phyloP scores from a whole-genome alignment of 2,888 invertebrate species.

The Troides oblongomaculatus region DNA sequence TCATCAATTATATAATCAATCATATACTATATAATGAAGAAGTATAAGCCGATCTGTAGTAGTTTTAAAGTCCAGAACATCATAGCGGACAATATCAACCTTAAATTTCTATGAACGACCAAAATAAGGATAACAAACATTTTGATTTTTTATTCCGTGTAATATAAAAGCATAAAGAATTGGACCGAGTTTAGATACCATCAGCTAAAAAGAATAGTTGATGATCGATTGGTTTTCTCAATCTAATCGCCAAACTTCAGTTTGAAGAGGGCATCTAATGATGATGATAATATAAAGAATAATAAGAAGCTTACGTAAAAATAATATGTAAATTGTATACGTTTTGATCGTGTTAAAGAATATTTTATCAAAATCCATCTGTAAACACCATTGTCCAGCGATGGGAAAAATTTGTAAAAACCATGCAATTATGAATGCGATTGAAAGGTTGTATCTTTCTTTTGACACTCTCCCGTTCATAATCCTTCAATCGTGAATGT shows the following conservation, averaged over 20 bases:
- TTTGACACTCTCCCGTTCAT: constrained; percentile 48
- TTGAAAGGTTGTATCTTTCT: constrained; percentile 40
- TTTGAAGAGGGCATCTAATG: no score
- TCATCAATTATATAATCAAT: no score
- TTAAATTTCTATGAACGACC: no score
- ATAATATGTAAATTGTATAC: background rate
- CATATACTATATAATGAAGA: background rate
- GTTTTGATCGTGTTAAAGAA: constrained; percentile 1
- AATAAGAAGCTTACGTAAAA: background rate
- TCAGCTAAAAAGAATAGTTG: no score
- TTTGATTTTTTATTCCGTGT: background rate
- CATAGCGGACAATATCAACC: no score
- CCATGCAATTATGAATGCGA: constrained; percentile 26
- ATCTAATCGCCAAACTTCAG: no score
- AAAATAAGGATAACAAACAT: no score
- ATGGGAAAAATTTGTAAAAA: constrained; percentile 29
- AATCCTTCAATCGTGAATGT: constrained; percentile 62
- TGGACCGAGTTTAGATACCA: no score
- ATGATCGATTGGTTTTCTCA: background rate
- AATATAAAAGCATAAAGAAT: background rate
- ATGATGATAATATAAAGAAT: background rate
- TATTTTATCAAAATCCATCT: constrained; percentile 7
- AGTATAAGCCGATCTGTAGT: no score
- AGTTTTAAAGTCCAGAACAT: no score
- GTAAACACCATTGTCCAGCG: constrained; percentile 7